Conservation (phyloP, 2,888 invertebrate genomes). For the Drosophila recens region DNA sequence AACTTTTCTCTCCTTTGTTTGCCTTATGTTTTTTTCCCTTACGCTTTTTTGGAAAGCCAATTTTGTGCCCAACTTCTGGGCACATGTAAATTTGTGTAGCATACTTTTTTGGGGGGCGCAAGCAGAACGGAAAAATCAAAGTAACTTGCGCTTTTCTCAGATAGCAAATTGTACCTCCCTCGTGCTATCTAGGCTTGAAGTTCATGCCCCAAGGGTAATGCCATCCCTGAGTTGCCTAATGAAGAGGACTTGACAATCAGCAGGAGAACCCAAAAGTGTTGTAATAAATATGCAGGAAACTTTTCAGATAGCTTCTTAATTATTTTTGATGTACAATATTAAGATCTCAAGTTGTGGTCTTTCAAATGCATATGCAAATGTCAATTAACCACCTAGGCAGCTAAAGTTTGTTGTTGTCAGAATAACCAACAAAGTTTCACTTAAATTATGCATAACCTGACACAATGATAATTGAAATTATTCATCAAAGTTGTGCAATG, state of each 20-base stretch:
- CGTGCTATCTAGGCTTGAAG: slow-evolving; percentile 20
- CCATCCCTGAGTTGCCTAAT: slow-evolving; percentile 53
- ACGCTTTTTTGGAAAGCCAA: slow-evolving; percentile 49
- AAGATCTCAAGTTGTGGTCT: slow-evolving; percentile 33
- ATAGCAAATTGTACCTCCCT: slow-evolving; percentile 38
- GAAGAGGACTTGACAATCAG: slow-evolving; percentile 32
- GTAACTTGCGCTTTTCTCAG: slow-evolving; percentile 61
- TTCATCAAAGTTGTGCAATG: slow-evolving; percentile 23
- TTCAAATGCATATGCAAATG: slow-evolving; percentile 20
- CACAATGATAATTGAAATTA: slow-evolving; percentile 16
- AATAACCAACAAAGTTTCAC: background rate
- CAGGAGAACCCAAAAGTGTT: slow-evolving; percentile 24
- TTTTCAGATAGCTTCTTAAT: slow-evolving; percentile 46
- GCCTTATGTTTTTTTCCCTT: slow-evolving; percentile 26
- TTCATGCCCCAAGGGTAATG: slow-evolving; percentile 49
- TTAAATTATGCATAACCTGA: slow-evolving; percentile 20
- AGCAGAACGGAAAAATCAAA: slow-evolving; percentile 52
- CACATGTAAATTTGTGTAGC: slow-evolving; percentile 54
- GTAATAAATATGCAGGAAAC: slow-evolving; percentile 24
- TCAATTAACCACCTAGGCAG: background rate
- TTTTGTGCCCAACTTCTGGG: slow-evolving; percentile 51
- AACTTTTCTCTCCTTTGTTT: slow-evolving; percentile 54
- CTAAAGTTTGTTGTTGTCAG: background rate
- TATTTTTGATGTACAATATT: slow-evolving; percentile 44
- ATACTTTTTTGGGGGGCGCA: slow-evolving; percentile 19